Conservation (phyloP, 2,113 vertebrate species). For the Verasper variegatus region DNA sequence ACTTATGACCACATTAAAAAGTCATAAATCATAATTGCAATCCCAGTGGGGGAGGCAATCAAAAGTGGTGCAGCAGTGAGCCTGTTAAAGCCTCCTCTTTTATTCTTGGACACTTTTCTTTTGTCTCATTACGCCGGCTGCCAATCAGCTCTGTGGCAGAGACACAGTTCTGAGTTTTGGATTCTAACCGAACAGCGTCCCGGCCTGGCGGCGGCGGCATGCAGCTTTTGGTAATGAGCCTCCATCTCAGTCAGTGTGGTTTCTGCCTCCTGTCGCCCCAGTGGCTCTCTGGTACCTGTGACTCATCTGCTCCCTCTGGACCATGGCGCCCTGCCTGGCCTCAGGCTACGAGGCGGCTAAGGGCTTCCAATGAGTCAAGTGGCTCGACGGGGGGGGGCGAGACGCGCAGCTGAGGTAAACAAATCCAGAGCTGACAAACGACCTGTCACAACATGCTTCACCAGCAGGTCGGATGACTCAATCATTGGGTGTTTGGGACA, state of each 20-base stretch:
- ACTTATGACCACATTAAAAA: conserved; percentile 72
- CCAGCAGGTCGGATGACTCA: conserved; percentile 61
- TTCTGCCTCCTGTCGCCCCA: conserved; percentile 29
- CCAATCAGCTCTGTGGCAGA: conserved; percentile 15
- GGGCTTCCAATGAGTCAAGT: conserved; percentile 71
- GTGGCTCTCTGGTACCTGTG: conserved; percentile 51
- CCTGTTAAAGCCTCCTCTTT: conserved; percentile 48
- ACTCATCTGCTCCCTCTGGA: conserved; percentile 65
- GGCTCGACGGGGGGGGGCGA: conserved; percentile 33
- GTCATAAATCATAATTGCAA: conserved; percentile 65
- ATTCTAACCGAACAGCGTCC: conserved; percentile 9
- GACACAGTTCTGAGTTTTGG: not conserved
- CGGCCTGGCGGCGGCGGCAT: not conserved
- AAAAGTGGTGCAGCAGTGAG: conserved; percentile 45
- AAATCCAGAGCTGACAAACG: conserved; percentile 50
- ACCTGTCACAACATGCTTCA: conserved; percentile 75
- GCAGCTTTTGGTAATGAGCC: conserved; percentile 44
- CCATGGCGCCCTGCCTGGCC: conserved; percentile 6
- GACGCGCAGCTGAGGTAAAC: conserved; percentile 65
- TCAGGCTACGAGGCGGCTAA: conserved; percentile 30
- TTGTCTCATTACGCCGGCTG: conserved; percentile 20
- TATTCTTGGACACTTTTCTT: conserved; percentile 35
- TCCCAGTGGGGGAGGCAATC: conserved; percentile 49
- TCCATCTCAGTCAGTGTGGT: conserved; percentile 25
- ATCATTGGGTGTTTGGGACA: conserved; percentile 61